Base-by-base conservation (phyloP, 2,888 invertebrate species). In the Chironomus tentans region DNA sequence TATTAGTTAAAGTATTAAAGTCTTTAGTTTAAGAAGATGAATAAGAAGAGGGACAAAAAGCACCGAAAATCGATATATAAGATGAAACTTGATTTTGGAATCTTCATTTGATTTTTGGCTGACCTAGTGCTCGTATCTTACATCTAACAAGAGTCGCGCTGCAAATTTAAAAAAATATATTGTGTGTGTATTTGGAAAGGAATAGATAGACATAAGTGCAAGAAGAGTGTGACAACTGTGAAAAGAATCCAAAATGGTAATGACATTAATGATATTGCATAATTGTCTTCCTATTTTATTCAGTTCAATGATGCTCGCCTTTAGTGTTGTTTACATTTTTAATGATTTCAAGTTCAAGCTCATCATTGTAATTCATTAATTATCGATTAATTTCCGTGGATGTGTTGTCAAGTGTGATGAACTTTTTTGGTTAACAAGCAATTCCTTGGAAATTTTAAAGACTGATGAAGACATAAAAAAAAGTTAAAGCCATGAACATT, bases 241-340 rank as follows among this genome's bases (percentile, higher is more conserved):
- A 56, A 56, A 56, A 56, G 56, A 21, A 70, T 70, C 28, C 24
- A 61, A 6, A 18, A 72, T 72, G 72, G 72, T 72, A 72, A 72
- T 72, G 38, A 28, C 62, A 24, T 50, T 50, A 70, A 46, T 70
- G 47, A 70, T 48, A n/a, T 47, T 47, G 50, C 50, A 48, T 68
- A 21, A 62, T 21, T 62, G 7, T 4, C n/a, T n/a, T n/a, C n/a
- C n/a, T n/a, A n/a, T n/a, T n/a, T n/a, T n/a, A n/a, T n/a, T n/a
- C n/a, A n/a, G n/a, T 18, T 5, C 38, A 15, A n/a, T 47, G 47
- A n/a, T 15, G 13, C n/a, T 28, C 18, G 68, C 13, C 1, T 18
- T 21, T 18, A 18, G 69, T 18, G 24, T n/a, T 38, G 38, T 10
- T 38, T 38, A 38, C 38, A 38, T 38, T 2, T 38, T 38, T 38